Base-by-base conservation (phyloP, 2,113 vertebrate species). In the Tamias sibiricus region DNA sequence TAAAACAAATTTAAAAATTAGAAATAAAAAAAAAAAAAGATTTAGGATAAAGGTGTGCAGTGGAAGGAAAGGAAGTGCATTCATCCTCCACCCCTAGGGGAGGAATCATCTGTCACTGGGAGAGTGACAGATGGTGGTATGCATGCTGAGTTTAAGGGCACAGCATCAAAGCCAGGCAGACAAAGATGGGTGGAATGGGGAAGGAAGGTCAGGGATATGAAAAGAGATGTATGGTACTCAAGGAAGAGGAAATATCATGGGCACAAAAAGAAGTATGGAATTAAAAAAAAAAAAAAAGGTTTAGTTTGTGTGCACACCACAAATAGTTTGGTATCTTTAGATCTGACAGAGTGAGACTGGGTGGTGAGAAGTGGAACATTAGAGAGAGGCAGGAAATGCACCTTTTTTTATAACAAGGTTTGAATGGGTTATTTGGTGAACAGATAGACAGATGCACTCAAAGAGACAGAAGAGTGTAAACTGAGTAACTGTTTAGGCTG, bases 31-130 rank as follows among this genome's bases (percentile, higher is more conserved):
- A 13, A 11, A 49, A 49, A 49, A 37, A 13, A 37, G 13, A 35
- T n/a, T 66, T 49, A 84, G n/a, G 35, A 35, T 10, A 35, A 0
- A 83, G 14, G n/a, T 49, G 28, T 22, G 40, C 10, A 83, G 82
- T 42, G 17, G 62, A 22, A 2, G 24, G 35, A 87, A n/a, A 10
- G 62, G 35, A 68, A 5, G 35, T 28, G 6, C 30, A 30, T 35
- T 37, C 49, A 59, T 4, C 9, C 6, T 26, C 24, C 24, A 62
- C 77, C 44, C 16, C 14, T 64, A 8, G 20, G 14, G 44, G 71
- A 42, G 10, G 30, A 16, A 1, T 2, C 52, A 3, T 24, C 37
- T 54, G 30, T 13, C 62, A 16, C 37, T 8, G 0, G 22, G 4
- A 75, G 24, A 30, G n/a, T 84, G 42, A 62, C 4, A 52, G 71